Base-by-base conservation (phyloP, 2,113 vertebrate species). In the Chelonoidis abingdonii region DNA sequence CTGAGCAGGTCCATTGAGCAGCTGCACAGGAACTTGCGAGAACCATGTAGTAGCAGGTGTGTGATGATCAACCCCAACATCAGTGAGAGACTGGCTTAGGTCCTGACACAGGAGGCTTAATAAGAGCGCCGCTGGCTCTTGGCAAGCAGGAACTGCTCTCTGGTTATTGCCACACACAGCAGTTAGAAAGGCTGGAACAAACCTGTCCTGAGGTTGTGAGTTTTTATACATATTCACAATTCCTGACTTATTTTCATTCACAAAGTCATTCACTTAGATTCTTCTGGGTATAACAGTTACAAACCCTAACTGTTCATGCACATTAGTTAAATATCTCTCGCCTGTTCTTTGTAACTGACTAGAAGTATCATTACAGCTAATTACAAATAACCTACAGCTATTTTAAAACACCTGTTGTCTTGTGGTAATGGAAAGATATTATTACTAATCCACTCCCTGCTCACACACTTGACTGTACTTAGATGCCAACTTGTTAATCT, bases 211-310 rank as follows among this genome's bases (percentile, higher is more conserved):
- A 16, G 35, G 14, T 35, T 57, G 12, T 16, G 62, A 17, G 72
- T 75, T 72, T 72, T 8, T 19, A 21, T n/a, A 41, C 7, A 22
- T 10, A 41, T 2, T 4, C 72, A 25, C 72, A 38, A 10, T 75
- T 38, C n/a, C 21, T 41, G 21, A 75, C 38, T 22, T 41, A 38
- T 72, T 41, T 41, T 12, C n/a, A 75, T 22, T 72, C 22, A 38
- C 59, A 75, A 41, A 75, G 21, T 24, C 72, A 24, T 41, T 41
- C 38, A 22, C 72, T 41, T 24, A 17, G 93, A 35, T 78, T 13
- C 12, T 14, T 4, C 62, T 6, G 50, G 2, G 4, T 5, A 0
- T 4, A 3, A 17, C 22, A 10, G 0, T 5, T 24, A 52, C 89
- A 75, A 6, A 75, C 1, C 54, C 88, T 1, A 2, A 22, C 8